Evolutionary conservation across 2,797 vertebrate genomes (phyloP), one percentile per base, ranked within the genome.

Genomic region (Phaenicophaeus curvirostris): DNA sequence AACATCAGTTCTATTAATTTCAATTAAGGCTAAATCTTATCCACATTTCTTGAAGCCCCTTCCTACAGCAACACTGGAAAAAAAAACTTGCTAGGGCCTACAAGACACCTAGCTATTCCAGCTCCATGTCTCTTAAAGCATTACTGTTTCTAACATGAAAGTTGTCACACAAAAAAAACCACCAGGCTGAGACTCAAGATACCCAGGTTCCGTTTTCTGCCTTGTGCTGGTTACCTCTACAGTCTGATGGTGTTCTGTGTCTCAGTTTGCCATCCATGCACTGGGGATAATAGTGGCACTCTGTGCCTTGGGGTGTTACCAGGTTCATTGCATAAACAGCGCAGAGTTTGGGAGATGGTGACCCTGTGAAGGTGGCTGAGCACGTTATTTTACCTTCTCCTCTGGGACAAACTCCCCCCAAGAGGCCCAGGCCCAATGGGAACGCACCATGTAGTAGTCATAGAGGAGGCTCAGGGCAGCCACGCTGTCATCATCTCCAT

Each of bases 361-460:
- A 4, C 33, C 30, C 54, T 72, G 21, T 46, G 23, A 1, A 28
- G 31, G 28, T 4, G 39, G 18, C 53, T 13, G 58, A 58, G 31
- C 20, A 42, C 11, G 0, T 21, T 25, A 54, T 21, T 24, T 19
- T 24, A 75, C 39, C 65, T 51, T 51, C 76, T 65, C 50, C 63
- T 33, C 30, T 8, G 62, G 76, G 50, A 72, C 63, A 33, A 62
- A 11, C 13, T 8, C 28, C 25, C 25, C 63, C 51, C 18, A 17
- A 17, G 65, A 30, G 27, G 28, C 11, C 46, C 75, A 57, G 63
- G 54, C 81, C 71, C 27, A 5, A 2, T 0, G 13, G 59, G 3
- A 11, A 79, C 33, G 0, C 97, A 99, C 99, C 99, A 99, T 99
- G 97, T 99, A 99, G 92, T 99, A 98, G 82, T 99, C 99, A 0